phyloP scores from a whole-genome alignment of 1,140 invertebrate genomes.

The Berghia stephanieae region DNA sequence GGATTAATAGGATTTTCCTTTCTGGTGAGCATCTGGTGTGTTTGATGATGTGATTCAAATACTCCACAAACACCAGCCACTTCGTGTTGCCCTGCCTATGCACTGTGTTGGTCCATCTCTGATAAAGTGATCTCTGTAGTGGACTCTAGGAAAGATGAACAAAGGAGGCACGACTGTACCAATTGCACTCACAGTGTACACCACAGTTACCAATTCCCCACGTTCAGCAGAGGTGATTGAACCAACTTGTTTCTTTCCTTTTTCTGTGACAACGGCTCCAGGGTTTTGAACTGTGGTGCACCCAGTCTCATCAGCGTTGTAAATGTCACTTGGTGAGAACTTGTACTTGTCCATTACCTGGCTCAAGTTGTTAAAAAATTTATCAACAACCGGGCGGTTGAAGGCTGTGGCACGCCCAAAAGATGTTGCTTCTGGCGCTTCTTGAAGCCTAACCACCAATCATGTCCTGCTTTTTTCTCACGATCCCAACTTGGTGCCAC shows the following conservation, averaged over 20 bases:
- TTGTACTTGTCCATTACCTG: constrained; percentile 57
- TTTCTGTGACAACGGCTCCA: constrained; percentile 62
- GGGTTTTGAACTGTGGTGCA: constrained; percentile 67
- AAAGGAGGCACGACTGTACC: constrained; percentile 47
- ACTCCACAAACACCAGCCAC: constrained; percentile 48
- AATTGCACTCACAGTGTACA: constrained; percentile 41
- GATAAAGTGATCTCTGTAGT: constrained; percentile 61
- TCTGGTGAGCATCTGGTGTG: constrained; percentile 52
- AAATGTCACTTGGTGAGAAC: constrained; percentile 60
- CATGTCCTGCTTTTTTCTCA: no score
- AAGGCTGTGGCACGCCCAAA: constrained; percentile 32
- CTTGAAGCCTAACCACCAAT: constrained; percentile 92
- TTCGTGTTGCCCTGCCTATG: constrained; percentile 28
- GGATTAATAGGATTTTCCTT: constrained; percentile 29
- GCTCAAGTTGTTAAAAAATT: constrained; percentile 40
- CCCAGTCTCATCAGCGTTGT: constrained; percentile 70
- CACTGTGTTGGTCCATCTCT: constrained; percentile 44
- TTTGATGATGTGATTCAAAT: constrained; percentile 66
- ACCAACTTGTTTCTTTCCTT: constrained; percentile 65
- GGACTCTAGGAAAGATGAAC: constrained; percentile 54
- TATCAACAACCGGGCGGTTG: constrained; percentile 19
- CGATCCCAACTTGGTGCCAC: no score
- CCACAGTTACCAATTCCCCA: constrained; percentile 52
- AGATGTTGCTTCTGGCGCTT: constrained; percentile 37
- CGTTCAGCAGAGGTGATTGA: constrained; percentile 66